Conservation (phyloP, 2,113 vertebrate species). For the Rousettus leschenaultii region DNA sequence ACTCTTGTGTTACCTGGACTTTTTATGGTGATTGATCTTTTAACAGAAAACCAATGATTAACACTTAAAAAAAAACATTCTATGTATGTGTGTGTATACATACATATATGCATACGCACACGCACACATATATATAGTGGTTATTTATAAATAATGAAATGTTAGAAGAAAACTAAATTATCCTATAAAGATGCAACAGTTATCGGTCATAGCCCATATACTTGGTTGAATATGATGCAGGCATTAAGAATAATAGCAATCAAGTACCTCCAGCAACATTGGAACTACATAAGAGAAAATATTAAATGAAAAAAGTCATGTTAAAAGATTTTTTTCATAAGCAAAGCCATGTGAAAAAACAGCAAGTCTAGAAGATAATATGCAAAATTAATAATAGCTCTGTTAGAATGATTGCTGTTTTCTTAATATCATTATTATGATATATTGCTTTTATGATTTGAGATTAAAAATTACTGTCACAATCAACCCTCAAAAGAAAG, state of each 20-base stretch:
- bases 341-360: background rate
- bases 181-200: background rate
- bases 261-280: background rate
- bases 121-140: background rate
- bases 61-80: background rate
- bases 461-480: background rate
- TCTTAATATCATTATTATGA: slow-evolving; percentile 2
- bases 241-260: background rate
- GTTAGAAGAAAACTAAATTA: background rate
- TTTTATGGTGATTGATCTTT: background rate
- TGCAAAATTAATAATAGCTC: slow-evolving; percentile 14
- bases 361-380: background rate
- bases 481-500: slow-evolving; percentile 23
- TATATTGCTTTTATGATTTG: slow-evolving; percentile 43
- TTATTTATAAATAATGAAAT: background rate
- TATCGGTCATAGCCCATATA: background rate
- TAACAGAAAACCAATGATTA: background rate
- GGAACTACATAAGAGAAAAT: background rate
- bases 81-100: background rate
- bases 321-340: background rate
- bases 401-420: background rate
- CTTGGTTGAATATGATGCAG: background rate
- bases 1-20: background rate
- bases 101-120: too few species aligned
- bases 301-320: background rate